Conservation (phyloP, 2,888 invertebrate genomes). For the Trachelus iudaicus region DNA sequence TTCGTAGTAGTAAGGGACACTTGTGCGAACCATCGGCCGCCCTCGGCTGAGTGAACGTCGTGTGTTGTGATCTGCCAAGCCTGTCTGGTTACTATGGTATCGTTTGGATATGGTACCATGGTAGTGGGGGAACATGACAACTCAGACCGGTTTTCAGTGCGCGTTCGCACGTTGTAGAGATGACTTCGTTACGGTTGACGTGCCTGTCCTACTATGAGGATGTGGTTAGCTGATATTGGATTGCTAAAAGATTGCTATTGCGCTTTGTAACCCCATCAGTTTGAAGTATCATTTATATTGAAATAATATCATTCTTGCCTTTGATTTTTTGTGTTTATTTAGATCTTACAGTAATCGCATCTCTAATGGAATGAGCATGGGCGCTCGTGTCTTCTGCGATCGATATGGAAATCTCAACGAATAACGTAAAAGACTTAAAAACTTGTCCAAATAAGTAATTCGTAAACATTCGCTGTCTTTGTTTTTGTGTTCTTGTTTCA, state of each 20-base stretch:
- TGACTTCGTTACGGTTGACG: neutral
- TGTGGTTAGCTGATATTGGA: neutral
- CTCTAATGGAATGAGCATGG: neutral
- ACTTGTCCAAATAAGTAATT: neutral
- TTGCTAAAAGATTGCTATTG: neutral
- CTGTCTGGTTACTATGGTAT: conserved; percentile 55
- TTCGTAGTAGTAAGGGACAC: neutral
- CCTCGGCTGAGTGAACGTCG: neutral
- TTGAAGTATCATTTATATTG: neutral
- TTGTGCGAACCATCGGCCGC: neutral
- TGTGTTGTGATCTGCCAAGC: conserved; percentile 46
- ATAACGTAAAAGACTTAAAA: neutral
- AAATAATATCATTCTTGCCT: neutral
- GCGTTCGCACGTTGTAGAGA: neutral
- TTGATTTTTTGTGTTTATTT: neutral
- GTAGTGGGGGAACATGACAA: conserved; percentile 14
- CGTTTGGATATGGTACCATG: conserved; percentile 2
- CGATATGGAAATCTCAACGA: neutral
- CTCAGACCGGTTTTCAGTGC: conserved; percentile 6
- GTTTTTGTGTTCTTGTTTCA: conserved; percentile 12
- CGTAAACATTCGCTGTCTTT: neutral
- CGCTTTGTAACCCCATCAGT: neutral
- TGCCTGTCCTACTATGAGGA: neutral
- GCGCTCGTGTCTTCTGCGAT: neutral
- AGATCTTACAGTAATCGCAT: neutral